phyloP scores from a whole-genome alignment of 1,140 invertebrate species.

The Neodiprion virginianus region DNA sequence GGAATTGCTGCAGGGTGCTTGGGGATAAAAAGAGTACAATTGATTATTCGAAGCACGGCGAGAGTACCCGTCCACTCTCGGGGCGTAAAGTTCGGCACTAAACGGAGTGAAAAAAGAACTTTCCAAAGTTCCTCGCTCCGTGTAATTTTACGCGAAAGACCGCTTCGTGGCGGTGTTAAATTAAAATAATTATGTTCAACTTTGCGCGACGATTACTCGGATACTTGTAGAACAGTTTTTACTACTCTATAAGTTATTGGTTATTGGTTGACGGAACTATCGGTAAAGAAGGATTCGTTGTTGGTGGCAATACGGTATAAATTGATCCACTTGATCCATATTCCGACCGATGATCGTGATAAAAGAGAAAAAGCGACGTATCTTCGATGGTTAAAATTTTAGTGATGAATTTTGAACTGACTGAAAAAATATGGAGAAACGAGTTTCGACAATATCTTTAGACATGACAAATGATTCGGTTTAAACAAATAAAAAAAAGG shows the following conservation, averaged over 20 bases:
- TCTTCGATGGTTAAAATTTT: background rate
- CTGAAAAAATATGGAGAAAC: too few relatives aligned
- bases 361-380: background rate
- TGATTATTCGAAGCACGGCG: constrained; percentile 2
- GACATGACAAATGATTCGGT: too few relatives aligned
- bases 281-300: background rate
- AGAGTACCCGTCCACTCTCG: background rate
- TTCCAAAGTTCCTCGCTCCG: background rate
- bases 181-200: background rate
- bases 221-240: background rate
- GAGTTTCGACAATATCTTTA: too few relatives aligned
- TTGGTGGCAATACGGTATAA: background rate
- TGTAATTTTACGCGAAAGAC: background rate
- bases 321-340: background rate
- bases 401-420: too few relatives aligned
- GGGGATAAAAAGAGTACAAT: background rate
- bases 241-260: background rate
- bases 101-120: background rate
- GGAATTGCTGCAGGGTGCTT: background rate
- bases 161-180: background rate
- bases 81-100: constrained; percentile 2
- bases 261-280: too few relatives aligned
- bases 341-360: background rate
- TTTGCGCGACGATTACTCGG: background rate
- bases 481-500: too few relatives aligned